These are phyloP conservation scores for Meiosimyza platycephala DNA, from an alignment of 2,888 invertebrate species.

Conservation along the genomic window DNA sequence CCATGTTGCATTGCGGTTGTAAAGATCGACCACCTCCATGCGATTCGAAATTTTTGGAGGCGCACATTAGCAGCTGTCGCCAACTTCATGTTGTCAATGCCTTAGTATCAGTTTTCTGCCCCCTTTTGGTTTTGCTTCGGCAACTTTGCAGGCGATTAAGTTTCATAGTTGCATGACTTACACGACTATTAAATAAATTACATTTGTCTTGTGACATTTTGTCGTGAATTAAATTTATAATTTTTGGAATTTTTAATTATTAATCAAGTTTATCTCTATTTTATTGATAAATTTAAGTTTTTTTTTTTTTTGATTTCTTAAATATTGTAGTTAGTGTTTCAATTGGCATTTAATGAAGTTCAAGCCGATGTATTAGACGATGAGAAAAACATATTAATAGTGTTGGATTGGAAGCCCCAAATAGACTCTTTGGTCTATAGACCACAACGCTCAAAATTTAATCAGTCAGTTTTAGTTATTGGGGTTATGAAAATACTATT, in stretches of 20 bases:
- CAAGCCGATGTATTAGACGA: too few relatives aligned
- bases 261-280: too few relatives aligned
- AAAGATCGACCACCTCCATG: conserved; percentile 8
- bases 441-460: too few relatives aligned
- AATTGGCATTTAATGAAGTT: too few relatives aligned
- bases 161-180: conserved; percentile 18
- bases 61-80: conserved; percentile 10
- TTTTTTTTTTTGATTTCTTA: background rate
- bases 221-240: too few relatives aligned
- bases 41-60: background rate
- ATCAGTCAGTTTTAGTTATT: too few relatives aligned
- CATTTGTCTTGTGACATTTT: background rate
- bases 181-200: conserved; percentile 24
- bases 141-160: conserved; percentile 11
- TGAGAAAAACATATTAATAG: too few relatives aligned
- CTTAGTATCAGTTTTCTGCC: background rate
- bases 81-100: conserved; percentile 6
- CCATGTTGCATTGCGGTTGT: background rate
- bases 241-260: background rate
- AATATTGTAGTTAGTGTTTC: background rate
- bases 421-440: too few relatives aligned
- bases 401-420: too few relatives aligned
- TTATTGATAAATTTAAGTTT: background rate
- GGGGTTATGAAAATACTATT: too few relatives aligned
- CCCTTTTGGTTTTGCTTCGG: background rate